Conservation (phyloP, 2,888 invertebrate genomes). For the Ariolimax columbianus region DNA sequence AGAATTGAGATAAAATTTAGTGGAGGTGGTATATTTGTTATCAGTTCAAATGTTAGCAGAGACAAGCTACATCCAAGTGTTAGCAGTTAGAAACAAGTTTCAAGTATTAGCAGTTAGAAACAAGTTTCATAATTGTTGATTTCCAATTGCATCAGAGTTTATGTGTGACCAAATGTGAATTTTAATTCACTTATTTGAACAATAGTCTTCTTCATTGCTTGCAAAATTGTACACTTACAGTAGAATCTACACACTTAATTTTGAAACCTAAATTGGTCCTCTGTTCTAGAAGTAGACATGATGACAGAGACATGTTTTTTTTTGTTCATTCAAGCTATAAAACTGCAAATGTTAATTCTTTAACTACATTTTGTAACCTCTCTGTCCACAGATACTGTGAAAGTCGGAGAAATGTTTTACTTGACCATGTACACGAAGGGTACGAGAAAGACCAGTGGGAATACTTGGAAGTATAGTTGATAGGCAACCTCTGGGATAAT, state of each 20-base stretch:
- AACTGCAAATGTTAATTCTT: not conserved
- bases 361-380: not conserved
- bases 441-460: conserved; percentile 99
- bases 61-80: too few relatives aligned
- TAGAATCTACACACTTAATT: not conserved
- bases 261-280: not conserved
- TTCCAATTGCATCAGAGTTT: too few relatives aligned
- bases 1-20: too few relatives aligned
- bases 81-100: too few relatives aligned
- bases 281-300: not conserved
- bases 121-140: too few relatives aligned
- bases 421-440: conserved; percentile 98
- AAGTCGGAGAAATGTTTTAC: conserved; percentile 93
- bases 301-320: not conserved
- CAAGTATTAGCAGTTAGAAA: too few relatives aligned
- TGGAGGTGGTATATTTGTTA: too few relatives aligned
- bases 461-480: conserved; percentile 65
- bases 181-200: too few relatives aligned
- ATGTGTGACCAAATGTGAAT: too few relatives aligned
- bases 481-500: conserved; percentile 3
- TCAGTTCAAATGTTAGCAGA: too few relatives aligned
- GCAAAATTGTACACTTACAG: too few relatives aligned
- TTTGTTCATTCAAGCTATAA: not conserved
- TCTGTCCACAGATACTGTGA: conserved; percentile 92
- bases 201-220: too few relatives aligned